Evolutionary conservation across 2,888 invertebrate species (phyloP), one percentile per base, ranked within the genome.

Genomic region (Apotomis capreana): DNA sequence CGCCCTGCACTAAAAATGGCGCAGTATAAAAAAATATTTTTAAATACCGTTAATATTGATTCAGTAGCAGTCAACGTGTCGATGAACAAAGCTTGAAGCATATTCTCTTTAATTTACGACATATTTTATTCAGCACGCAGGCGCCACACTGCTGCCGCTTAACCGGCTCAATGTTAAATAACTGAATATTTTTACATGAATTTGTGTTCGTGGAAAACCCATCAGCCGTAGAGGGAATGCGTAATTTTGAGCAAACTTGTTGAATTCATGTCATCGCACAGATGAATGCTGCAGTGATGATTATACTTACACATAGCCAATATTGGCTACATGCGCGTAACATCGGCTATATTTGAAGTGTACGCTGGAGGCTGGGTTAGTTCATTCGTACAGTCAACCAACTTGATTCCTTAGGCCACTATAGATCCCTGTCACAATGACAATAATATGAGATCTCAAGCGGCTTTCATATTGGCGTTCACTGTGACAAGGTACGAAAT

Each of bases 171-270:
- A 44, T 46, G 61, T 37, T 67, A 60, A 59, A 65, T 52, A 58
- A 55, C 69, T 61, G 70, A 74, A 74, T 68, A 68, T 74, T 74
- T 74, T 74, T 58, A 67, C 62, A 67, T 70, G 62, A 67, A 74
- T 70, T 61, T 44, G 13, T 57, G 36, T 15, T 51, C 44, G 60
- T 13, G 44, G 9, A 62, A 58, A 49, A 59, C 40, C 55, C 49
- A 55, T 70, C 55, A 51, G 37, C 46, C 59, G 36, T 65, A 60
- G 26, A 60, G 13, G 12, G 40, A 60, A 57, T 49, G 13, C 13
- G 59, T 46, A 63, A 61, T 46, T 61, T 68, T 49, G 54, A 40
- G 13, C 12, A 46, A 54, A 54, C 64, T 37, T 70, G 52, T 54
- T 70, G 36, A 69, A 36, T n/a, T 26, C 0, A 12, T 51, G 36